Conservation (phyloP, 2,888 invertebrate genomes). For the Agrochola lychnidis region DNA sequence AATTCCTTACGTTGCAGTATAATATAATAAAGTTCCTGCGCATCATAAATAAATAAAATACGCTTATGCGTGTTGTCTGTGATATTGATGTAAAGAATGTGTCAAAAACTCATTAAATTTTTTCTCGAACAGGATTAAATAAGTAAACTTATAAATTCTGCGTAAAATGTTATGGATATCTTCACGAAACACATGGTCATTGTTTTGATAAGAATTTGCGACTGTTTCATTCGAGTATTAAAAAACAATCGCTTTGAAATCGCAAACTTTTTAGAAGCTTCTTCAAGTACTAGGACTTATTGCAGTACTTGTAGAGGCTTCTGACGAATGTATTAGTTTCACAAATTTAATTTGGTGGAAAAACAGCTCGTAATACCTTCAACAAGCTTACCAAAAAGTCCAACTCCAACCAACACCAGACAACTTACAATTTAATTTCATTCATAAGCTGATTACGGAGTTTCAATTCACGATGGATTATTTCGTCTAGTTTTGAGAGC, state of each 20-base stretch:
- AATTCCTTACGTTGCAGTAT: neutral
- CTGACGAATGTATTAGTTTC: neutral
- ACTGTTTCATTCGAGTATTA: neutral
- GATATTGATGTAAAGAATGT: neutral
- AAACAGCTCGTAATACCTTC: neutral
- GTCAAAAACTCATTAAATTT: neutral
- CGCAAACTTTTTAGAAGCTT: neutral
- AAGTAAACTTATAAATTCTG: neutral
- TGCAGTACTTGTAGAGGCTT: neutral
- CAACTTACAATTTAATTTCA: constrained; percentile 4
- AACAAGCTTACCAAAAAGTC: neutral
- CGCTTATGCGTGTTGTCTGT: neutral
- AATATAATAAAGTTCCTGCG: neutral
- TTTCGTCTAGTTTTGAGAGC: neutral
- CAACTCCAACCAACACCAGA: neutral
- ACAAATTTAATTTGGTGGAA: constrained; percentile 1
- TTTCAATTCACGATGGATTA: neutral
- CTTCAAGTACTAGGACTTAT: neutral
- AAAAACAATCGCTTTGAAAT: neutral
- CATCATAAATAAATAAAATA: neutral
- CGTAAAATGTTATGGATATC: neutral
- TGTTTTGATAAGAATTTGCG: neutral
- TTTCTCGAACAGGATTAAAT: neutral
- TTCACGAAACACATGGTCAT: neutral
- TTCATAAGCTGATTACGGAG: constrained; percentile 7